Conservation (phyloP, 1,140 invertebrate species). For the Marisa cornuarietis region DNA sequence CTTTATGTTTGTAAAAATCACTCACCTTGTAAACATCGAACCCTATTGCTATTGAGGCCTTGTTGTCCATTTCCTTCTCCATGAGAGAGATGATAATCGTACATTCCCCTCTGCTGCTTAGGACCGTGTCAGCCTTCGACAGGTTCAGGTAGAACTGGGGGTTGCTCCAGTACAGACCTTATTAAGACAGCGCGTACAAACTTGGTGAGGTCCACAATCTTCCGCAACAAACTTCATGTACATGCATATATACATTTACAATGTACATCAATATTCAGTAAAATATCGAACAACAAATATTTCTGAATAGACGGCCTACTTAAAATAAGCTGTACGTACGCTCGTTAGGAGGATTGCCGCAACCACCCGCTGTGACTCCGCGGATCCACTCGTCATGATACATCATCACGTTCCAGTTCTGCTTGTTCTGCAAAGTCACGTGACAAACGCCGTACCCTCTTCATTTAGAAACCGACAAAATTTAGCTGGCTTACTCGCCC, state of each 20-base stretch:
- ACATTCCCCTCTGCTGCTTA: constrained; percentile 39
- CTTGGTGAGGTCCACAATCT: too few species aligned
- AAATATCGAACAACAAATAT: too few species aligned
- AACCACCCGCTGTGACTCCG: constrained; percentile 62
- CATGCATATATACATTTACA: too few species aligned
- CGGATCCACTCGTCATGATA: constrained; percentile 60
- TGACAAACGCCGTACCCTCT: too few species aligned
- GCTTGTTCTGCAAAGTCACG: constrained; percentile 26
- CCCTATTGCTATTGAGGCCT: constrained; percentile 45
- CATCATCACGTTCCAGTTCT: constrained; percentile 55
- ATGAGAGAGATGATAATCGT: constrained; percentile 58
- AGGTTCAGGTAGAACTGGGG: constrained; percentile 57
- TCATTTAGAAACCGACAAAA: too few species aligned
- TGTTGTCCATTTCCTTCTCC: constrained; percentile 52
- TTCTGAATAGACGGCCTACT: too few species aligned
- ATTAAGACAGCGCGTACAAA: background rate
- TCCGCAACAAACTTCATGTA: too few species aligned
- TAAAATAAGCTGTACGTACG: constrained; percentile 32
- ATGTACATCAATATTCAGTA: too few species aligned
- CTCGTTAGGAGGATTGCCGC: constrained; percentile 58
- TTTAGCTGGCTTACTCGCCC: too few species aligned
- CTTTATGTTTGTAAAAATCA: too few species aligned
- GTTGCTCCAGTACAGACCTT: constrained; percentile 62
- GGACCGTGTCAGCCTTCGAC: constrained; percentile 32
- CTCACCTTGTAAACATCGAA: constrained; percentile 57